These are phyloP conservation scores for Mythimna impura DNA, from an alignment of 2,888 invertebrate genomes.

Conservation along the genomic window DNA sequence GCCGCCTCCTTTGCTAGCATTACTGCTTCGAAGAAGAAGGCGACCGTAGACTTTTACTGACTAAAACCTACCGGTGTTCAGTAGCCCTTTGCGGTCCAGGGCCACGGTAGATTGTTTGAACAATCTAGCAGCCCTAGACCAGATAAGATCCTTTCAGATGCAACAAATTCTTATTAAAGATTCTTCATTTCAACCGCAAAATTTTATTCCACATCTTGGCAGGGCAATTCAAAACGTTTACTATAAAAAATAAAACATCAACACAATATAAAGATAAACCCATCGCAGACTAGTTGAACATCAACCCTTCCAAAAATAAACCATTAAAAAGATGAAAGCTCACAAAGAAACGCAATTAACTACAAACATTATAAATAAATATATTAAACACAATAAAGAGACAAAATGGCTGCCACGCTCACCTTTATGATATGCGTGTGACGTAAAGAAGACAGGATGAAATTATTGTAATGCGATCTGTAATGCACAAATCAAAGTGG, in stretches of 20 bases:
- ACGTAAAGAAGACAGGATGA: constrained; percentile 71
- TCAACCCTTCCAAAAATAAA: constrained; percentile 41
- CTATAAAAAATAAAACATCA: constrained; percentile 1
- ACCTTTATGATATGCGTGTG: constrained; percentile 72
- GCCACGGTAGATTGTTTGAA: no score
- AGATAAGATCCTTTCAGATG: no score
- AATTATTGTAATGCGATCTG: constrained; percentile 74
- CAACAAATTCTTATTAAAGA: not conserved
- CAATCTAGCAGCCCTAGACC: no score
- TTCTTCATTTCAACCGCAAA: not conserved
- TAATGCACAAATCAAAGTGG: constrained; percentile 73
- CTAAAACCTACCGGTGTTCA: no score
- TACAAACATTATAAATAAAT: constrained; percentile 69
- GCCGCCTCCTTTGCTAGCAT: no score
- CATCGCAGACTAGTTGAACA: constrained; percentile 53
- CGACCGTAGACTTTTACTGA: no score
- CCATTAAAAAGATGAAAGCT: constrained; percentile 37
- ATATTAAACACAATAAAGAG: constrained; percentile 63
- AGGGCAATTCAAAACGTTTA: constrained; percentile 17
- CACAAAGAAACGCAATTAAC: constrained; percentile 74
- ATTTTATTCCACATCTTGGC: not conserved
- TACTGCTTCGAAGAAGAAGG: no score
- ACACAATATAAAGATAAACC: constrained; percentile 13
- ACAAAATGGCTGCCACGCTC: constrained; percentile 64
- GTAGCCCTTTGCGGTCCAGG: no score